These are phyloP conservation scores for Venturia canescens DNA, from an alignment of 1,140 invertebrate genomes.

Conservation along the genomic window DNA sequence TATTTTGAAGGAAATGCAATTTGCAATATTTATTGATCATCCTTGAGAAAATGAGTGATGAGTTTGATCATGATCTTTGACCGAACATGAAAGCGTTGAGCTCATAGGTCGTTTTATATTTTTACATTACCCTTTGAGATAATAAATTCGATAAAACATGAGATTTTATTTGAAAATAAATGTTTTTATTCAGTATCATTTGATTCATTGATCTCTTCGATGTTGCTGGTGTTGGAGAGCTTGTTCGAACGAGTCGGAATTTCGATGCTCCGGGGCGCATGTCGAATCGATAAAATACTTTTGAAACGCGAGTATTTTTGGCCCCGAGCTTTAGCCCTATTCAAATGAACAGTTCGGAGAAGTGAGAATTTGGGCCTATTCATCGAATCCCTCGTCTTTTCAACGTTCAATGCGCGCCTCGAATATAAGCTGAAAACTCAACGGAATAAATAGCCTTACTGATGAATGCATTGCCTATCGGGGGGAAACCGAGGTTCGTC, in stretches of 20 bases:
- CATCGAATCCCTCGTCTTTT: neutral
- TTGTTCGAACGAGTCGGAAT: neutral
- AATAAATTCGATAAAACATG: too few relatives aligned
- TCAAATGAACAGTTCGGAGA: neutral
- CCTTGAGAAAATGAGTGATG: too few relatives aligned
- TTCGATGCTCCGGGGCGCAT: neutral
- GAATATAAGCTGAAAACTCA: conserved; percentile 2
- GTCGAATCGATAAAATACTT: neutral
- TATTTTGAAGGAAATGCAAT: too few relatives aligned
- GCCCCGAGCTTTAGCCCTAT: neutral
- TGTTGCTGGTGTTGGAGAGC: neutral
- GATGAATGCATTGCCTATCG: neutral
- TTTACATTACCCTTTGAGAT: neutral
- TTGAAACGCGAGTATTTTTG: neutral
- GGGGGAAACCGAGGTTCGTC: too few relatives aligned
- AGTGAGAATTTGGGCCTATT: conserved; percentile 11
- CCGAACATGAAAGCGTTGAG: too few relatives aligned
- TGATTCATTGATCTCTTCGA: neutral
- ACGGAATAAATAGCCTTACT: neutral
- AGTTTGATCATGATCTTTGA: too few relatives aligned
- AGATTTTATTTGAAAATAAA: neutral
- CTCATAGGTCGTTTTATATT: neutral
- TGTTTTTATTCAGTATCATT: neutral
- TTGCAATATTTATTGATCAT: too few relatives aligned
- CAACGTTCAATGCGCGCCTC: neutral